A percentile compares a stretch with the other conserved stretches of the same genome.
phyloP scores from a whole-genome alignment of 2,113 vertebrate genomes.

The Ptyas mucosa region DNA sequence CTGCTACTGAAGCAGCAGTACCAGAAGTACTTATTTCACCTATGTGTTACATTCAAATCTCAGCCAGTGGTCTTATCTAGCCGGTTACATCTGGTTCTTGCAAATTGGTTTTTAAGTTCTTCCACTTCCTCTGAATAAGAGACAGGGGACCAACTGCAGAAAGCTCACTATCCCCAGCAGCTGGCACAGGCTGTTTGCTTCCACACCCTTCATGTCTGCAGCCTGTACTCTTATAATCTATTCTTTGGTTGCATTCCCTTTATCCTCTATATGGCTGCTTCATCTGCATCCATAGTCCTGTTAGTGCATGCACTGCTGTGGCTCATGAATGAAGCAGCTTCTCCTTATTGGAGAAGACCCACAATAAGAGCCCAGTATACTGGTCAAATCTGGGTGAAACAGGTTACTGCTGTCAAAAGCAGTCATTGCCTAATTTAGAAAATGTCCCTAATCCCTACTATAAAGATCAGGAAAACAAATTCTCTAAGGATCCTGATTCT shows the following conservation, averaged over 20 bases:
- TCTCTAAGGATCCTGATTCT: not conserved
- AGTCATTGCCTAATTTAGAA: not conserved
- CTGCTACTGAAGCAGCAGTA: not conserved
- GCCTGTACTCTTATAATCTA: not conserved
- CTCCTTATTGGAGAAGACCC: not conserved
- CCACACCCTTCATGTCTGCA: not conserved
- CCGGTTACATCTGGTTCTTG: not conserved
- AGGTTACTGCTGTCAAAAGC: not conserved
- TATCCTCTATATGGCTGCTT: not conserved
- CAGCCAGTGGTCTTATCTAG: not conserved
- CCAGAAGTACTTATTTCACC: not conserved
- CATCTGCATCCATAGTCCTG: not conserved
- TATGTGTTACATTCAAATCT: not conserved
- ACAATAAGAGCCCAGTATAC: not conserved
- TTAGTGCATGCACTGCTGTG: not conserved
- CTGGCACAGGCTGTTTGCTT: not conserved
- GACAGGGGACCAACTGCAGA: not conserved
- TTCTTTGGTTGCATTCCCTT: not conserved
- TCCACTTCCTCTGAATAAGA: not conserved
- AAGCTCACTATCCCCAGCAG: not conserved
- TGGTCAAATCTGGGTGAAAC: not conserved
- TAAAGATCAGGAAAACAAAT: not conserved
- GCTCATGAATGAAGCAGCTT: not conserved
- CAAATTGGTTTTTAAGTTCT: not conserved
- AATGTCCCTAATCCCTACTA: not conserved